Evolutionary conservation across 2,113 vertebrate species (phyloP).

Genomic region (Amblyornis subalaris): DNA sequence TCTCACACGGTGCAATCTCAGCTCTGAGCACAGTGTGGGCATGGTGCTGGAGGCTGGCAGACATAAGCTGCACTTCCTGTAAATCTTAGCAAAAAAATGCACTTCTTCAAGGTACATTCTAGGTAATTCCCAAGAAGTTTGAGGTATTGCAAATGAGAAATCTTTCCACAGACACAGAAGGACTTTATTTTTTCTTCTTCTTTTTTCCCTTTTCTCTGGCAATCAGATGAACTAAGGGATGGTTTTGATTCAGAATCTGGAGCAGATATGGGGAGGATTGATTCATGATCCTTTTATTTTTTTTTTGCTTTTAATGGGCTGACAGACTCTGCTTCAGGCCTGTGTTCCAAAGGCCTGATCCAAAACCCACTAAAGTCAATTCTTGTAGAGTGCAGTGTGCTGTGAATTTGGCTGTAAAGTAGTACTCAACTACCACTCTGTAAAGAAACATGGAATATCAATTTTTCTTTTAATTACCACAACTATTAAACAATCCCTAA

Average conservation of each 20-base stretch:
- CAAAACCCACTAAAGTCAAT: slow-evolving; percentile 46
- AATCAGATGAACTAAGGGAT: slow-evolving; percentile 16
- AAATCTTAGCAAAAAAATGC: slow-evolving; percentile 3
- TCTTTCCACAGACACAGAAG: not conserved
- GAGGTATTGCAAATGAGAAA: slow-evolving; percentile 21
- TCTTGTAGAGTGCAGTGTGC: not conserved
- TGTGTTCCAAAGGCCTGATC: slow-evolving; percentile 43
- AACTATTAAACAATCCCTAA: not conserved
- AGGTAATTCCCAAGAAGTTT: not conserved
- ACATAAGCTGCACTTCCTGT: not conserved
- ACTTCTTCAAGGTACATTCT: not conserved
- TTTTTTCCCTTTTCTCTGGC: slow-evolving; percentile 25
- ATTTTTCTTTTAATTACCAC: not conserved
- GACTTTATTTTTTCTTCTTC: not conserved
- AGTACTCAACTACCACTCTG: not conserved
- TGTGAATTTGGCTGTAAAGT: slow-evolving; percentile 30
- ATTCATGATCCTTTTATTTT: slow-evolving; percentile 42
- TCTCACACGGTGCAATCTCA: not conserved
- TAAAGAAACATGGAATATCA: not conserved
- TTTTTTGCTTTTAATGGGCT: slow-evolving; percentile 53
- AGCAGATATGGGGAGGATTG: slow-evolving; percentile 52
- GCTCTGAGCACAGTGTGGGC: not conserved
- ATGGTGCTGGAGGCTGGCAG: not conserved
- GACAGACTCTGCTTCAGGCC: slow-evolving; percentile 48
- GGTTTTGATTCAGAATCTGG: slow-evolving; percentile 66